A percentile compares a stretch with the other conserved stretches of the same genome.
Evolutionary conservation across 2,797 vertebrate species (phyloP).

Genomic region (Notolabrus celidotus): DNA sequence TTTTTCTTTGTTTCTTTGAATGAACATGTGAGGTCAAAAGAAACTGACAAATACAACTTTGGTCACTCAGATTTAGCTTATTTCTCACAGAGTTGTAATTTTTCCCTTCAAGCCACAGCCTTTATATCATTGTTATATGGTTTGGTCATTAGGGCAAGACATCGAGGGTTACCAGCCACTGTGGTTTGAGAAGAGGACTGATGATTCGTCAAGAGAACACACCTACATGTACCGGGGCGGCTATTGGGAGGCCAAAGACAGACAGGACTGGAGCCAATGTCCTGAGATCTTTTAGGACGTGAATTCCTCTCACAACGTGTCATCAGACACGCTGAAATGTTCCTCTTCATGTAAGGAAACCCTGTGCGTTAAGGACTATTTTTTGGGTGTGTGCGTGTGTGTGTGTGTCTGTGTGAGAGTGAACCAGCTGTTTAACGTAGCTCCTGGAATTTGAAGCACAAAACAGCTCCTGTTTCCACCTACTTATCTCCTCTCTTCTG

Average conservation of each 20-base stretch:
- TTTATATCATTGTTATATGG: background rate
- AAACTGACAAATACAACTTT: too few species aligned
- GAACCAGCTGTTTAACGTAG: slow-evolving; percentile 5
- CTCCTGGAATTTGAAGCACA: slow-evolving; percentile 54
- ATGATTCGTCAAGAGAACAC: slow-evolving; percentile 88
- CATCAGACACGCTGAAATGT: slow-evolving; percentile 18
- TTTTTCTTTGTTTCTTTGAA: too few species aligned
- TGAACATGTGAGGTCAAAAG: too few species aligned
- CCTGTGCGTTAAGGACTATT: slow-evolving; percentile 28
- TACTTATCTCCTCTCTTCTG: slow-evolving; percentile 29
- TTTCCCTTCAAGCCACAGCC: background rate
- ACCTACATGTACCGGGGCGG: slow-evolving; percentile 92
- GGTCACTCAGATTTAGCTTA: too few species aligned
- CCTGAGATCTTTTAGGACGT: slow-evolving; percentile 91
- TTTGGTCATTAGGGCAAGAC: slow-evolving; percentile 87
- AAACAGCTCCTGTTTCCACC: slow-evolving; percentile 36
- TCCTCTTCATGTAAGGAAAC: slow-evolving; percentile 30
- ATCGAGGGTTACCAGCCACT: slow-evolving; percentile 87
- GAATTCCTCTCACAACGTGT: background rate
- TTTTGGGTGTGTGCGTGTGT: slow-evolving; percentile 27
- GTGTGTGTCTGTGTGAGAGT: slow-evolving; percentile 22
- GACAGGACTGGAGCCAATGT: slow-evolving; percentile 91
- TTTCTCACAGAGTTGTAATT: background rate
- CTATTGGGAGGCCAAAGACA: slow-evolving; percentile 97
- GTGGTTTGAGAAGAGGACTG: slow-evolving; percentile 94